A percentile compares a stretch with the other conserved stretches of the same genome.
Conservation (phyloP, 2,888 invertebrate genomes). For the Pristionchus arcanus region DNA sequence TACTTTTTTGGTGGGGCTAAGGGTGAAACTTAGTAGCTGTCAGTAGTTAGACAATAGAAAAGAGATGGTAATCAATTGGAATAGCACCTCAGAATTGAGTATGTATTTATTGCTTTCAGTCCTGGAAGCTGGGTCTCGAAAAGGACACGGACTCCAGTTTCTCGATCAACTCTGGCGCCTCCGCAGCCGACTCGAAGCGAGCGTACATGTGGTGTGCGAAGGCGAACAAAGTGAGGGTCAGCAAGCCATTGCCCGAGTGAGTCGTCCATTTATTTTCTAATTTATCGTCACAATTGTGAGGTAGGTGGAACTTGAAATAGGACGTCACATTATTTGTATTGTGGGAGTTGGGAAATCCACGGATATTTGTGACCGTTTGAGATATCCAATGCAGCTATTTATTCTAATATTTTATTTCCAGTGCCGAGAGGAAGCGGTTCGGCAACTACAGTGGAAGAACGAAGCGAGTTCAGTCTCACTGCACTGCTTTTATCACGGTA, state of each 20-base stretch:
- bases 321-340: too few species aligned
- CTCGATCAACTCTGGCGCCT: neutral
- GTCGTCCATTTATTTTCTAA: neutral
- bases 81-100: neutral
- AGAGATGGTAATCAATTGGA: too few species aligned
- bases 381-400: too few species aligned
- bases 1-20: too few species aligned
- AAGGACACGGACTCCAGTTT: neutral
- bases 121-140: conserved; percentile 3
- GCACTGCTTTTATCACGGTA: conserved; percentile 28
- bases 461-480: conserved; percentile 40
- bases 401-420: neutral
- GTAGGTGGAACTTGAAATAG: neutral
- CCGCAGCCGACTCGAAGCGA: neutral
- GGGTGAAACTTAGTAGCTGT: too few species aligned
- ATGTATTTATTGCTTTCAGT: neutral
- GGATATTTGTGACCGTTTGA: too few species aligned
- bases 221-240: conserved; percentile 16
- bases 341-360: too few species aligned
- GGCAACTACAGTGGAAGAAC: conserved; percentile 4
- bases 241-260: neutral
- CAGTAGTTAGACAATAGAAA: too few species aligned
- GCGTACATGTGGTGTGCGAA: conserved; percentile 30
- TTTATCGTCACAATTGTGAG: neutral
- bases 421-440: conserved; percentile 8